A percentile compares a stretch with the other conserved stretches of the same genome.
These are phyloP conservation scores for Rousettus madagascariensis DNA, from an alignment of 2,797 vertebrate species.

Conservation along the genomic window DNA sequence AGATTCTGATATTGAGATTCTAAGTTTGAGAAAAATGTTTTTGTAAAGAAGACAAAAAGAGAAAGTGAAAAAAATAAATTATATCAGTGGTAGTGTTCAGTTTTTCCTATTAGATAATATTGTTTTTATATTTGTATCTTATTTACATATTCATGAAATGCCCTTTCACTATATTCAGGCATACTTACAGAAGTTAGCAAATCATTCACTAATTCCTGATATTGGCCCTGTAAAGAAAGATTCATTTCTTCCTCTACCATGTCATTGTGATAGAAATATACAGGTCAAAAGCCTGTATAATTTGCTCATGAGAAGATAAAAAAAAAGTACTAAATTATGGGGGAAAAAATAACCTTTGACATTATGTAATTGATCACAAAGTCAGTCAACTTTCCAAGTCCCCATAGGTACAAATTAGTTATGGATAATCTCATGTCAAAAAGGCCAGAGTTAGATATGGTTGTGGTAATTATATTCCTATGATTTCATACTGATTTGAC, in stretches of 20 bases:
- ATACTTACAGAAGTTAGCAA: neutral
- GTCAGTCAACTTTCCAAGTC: neutral
- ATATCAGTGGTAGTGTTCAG: neutral
- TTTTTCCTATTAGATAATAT: neutral
- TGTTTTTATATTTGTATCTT: neutral
- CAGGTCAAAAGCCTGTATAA: neutral
- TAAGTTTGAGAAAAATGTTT: neutral
- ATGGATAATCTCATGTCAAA: neutral
- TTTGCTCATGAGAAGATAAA: neutral
- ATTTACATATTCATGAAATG: neutral
- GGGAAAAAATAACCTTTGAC: neutral
- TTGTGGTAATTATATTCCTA: neutral
- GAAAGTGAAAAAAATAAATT: neutral
- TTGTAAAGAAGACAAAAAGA: neutral
- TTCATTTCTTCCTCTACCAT: neutral
- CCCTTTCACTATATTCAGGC: neutral
- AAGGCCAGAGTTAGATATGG: neutral
- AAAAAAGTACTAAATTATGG: neutral
- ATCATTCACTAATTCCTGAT: conserved; percentile 3
- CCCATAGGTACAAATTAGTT: neutral
- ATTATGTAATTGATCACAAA: conserved; percentile 6
- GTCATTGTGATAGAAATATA: conserved; percentile 48
- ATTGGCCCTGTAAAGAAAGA: neutral
- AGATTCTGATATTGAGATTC: neutral
- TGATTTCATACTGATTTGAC: neutral